Conservation (phyloP, 2,113 vertebrate genomes). For the Zosterops lateralis region DNA sequence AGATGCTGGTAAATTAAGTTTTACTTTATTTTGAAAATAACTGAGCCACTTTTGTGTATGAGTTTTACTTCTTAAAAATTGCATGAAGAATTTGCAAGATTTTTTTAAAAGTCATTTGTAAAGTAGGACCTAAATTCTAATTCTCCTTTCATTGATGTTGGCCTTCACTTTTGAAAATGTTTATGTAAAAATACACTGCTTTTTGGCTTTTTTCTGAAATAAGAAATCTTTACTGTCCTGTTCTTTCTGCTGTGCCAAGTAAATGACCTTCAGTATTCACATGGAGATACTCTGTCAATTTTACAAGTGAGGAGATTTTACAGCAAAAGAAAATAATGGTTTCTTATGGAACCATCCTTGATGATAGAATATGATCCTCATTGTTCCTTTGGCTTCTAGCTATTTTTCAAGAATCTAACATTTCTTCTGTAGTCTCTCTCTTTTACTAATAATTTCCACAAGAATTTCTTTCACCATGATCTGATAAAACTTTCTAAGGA, state of each 20-base stretch:
- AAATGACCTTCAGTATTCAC: neutral
- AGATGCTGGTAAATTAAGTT: slow-evolving; percentile 87
- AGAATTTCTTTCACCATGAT: neutral
- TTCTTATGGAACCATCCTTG: neutral
- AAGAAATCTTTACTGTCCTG: neutral
- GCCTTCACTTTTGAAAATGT: neutral
- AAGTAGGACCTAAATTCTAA: neutral
- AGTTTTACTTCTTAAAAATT: neutral
- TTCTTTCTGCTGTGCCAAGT: neutral
- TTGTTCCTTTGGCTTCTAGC: neutral
- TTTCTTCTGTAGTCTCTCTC: neutral
- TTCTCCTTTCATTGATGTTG: neutral
- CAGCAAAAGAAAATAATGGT: neutral
- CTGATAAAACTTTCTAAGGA: neutral
- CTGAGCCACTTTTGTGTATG: neutral
- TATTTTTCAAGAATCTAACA: neutral
- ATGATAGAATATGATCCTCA: neutral
- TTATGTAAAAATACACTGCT: neutral
- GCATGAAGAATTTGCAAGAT: neutral
- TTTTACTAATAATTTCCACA: neutral
- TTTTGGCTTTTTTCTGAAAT: neutral
- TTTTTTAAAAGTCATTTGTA: neutral
- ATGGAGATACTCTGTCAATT: neutral
- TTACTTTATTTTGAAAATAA: neutral
- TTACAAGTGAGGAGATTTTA: neutral